phyloP scores from a whole-genome alignment of 2,797 vertebrate genomes.

The Catamblyrhynchus diadema region DNA sequence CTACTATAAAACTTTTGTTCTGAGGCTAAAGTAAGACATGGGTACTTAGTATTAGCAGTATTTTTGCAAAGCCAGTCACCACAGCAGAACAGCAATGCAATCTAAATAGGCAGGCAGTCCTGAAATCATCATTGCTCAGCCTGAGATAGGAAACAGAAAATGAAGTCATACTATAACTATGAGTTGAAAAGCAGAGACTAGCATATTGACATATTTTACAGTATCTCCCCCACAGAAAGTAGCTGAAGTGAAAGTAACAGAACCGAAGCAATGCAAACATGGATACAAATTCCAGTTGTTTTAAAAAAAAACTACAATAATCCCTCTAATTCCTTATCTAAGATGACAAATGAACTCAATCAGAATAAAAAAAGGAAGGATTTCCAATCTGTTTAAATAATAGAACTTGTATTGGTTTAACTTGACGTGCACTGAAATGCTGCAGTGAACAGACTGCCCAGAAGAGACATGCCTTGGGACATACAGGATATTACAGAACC shows the following conservation, averaged over 20 bases:
- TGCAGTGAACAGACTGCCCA: neutral
- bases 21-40: neutral
- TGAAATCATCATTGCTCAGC: neutral
- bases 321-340: neutral
- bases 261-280: neutral
- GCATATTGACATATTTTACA: neutral
- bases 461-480: rapidly evolving
- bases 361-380: neutral
- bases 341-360: neutral
- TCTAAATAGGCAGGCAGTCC: neutral
- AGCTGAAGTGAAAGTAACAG: neutral
- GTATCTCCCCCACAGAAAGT: neutral
- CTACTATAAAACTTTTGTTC: neutral
- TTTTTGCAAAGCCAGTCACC: neutral
- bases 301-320: neutral
- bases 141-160: neutral
- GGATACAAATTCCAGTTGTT: neutral
- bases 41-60: neutral
- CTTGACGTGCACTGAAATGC: neutral
- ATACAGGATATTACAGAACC: neutral
- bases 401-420: neutral
- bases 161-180: neutral
- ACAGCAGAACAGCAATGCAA: neutral
- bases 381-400: neutral
- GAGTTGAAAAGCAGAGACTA: neutral